A percentile compares a stretch with the other conserved stretches of the same genome.
phyloP scores from a whole-genome alignment of 2,888 invertebrate species.

The Portevinia maculata region DNA sequence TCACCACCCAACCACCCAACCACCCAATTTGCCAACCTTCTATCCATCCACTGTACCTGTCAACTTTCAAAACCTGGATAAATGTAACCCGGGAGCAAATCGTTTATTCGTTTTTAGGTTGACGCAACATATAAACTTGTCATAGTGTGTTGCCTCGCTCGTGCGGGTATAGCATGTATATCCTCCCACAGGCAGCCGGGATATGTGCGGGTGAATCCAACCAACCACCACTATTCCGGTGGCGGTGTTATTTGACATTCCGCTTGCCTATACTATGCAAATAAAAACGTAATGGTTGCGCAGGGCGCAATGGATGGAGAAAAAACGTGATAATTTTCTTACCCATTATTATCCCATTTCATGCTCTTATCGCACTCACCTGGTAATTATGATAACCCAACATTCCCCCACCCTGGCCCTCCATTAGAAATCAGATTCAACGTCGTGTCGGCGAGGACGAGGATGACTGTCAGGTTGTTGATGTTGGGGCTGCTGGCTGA shows the following conservation, averaged over 20 bases:
- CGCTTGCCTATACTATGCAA: slow-evolving; percentile 60
- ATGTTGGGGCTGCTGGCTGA: slow-evolving; percentile 38
- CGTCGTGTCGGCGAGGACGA: slow-evolving; percentile 6
- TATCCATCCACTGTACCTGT: slow-evolving; percentile 19
- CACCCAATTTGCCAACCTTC: no score
- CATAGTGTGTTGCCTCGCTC: slow-evolving; percentile 14
- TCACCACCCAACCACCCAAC: no score
- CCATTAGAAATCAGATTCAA: slow-evolving; percentile 42
- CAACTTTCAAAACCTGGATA: slow-evolving; percentile 48
- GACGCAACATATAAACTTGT: slow-evolving; percentile 13
- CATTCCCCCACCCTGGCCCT: not conserved
- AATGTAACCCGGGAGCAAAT: slow-evolving; percentile 55
- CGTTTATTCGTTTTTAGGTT: slow-evolving; percentile 39
- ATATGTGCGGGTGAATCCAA: slow-evolving; percentile 24
- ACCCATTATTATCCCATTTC: slow-evolving; percentile 74
- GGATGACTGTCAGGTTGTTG: slow-evolving; percentile 33
- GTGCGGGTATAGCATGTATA: slow-evolving; percentile 25
- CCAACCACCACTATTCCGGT: slow-evolving; percentile 53
- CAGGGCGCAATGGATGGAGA: slow-evolving; percentile 25
- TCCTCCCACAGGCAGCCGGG: slow-evolving; percentile 7
- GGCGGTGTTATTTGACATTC: slow-evolving; percentile 51
- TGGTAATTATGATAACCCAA: slow-evolving; percentile 73
- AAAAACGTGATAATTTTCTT: slow-evolving; percentile 74
- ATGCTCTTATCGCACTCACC: slow-evolving; percentile 74
- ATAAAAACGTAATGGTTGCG: slow-evolving; percentile 60